Conservation (phyloP, 1,140 invertebrate species). For the Bursaphelenchus mucronatus region DNA sequence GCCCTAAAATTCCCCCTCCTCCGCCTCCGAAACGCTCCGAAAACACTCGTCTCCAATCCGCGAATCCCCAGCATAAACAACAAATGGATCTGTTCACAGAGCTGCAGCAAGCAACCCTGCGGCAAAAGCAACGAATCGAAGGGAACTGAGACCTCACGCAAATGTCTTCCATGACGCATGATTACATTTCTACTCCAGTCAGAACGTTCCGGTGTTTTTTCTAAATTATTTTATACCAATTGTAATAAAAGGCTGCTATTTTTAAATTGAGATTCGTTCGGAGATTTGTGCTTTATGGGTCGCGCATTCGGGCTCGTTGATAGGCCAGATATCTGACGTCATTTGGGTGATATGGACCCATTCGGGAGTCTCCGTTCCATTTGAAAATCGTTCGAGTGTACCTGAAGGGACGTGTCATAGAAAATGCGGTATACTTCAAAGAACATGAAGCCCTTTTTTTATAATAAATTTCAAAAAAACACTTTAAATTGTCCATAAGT, state of each 20-base stretch:
- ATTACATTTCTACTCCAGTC: background rate
- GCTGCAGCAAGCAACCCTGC: conserved; percentile 23
- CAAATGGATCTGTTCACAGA: conserved; percentile 44
- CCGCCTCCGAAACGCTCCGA: conserved; percentile 55
- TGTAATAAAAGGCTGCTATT: background rate
- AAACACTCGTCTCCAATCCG: conserved; percentile 34
- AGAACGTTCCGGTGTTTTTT: conserved; percentile 4
- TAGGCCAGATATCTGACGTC: conserved; percentile 44
- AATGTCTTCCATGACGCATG: background rate
- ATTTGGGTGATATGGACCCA: conserved; percentile 46
- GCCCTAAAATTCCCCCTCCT: conserved; percentile 39
- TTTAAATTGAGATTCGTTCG: too few species aligned
- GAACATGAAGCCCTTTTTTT: background rate
- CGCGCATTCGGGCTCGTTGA: conserved; percentile 35
- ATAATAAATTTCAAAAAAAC: background rate
- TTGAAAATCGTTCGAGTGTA: conserved; percentile 52
- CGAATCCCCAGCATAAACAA: conserved; percentile 2
- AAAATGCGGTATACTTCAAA: conserved; percentile 1
- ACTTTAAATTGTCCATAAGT: background rate
- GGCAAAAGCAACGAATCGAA: conserved; percentile 16
- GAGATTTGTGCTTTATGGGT: background rate
- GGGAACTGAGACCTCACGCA: conserved; percentile 2
- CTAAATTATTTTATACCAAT: conserved; percentile 4
- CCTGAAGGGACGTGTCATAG: conserved; percentile 21
- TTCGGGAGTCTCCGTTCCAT: conserved; percentile 51